A percentile compares a stretch with the other conserved stretches of the same genome.
Evolutionary conservation across 2,797 vertebrate species (phyloP).

Genomic region (Xyrichtys novacula): DNA sequence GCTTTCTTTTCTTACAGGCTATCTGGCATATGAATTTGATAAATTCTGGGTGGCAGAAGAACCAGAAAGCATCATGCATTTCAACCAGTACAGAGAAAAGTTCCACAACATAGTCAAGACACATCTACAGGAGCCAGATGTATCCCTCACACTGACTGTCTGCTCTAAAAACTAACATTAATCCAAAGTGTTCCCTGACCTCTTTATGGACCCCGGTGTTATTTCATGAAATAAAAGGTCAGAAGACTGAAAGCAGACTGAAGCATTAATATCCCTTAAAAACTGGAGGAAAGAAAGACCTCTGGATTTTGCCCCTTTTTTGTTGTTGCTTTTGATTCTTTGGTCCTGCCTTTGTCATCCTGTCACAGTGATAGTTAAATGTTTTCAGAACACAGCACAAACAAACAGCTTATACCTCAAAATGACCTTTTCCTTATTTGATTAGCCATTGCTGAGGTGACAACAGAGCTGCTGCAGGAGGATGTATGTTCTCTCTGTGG

Average conservation of each 20-base stretch:
- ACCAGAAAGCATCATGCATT: conserved; percentile 98
- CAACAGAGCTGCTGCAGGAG: conserved; percentile 31
- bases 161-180: conserved; percentile 55
- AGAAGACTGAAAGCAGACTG: conserved; percentile 1
- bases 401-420: conserved; percentile 54
- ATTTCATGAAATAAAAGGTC: conserved; percentile 6
- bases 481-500: background rate
- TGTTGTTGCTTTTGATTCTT: conserved; percentile 21
- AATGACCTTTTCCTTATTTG: conserved; percentile 54
- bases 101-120: conserved; percentile 92
- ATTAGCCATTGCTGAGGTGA: conserved; percentile 1
- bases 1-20: conserved; percentile 84
- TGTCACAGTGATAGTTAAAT: conserved; percentile 1
- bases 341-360: background rate
- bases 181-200: conserved; percentile 9
- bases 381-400: conserved; percentile 57
- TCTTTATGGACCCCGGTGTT: background rate
- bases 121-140: conserved; percentile 86
- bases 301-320: no score
- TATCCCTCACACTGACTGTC: conserved; percentile 79
- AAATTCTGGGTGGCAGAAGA: conserved; percentile 97
- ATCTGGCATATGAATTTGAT: conserved; percentile 96
- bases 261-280: conserved; percentile 6
- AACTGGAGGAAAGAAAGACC: conserved; percentile 15
- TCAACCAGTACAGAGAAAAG: conserved; percentile 97